Evolutionary conservation across 2,797 vertebrate species (phyloP).

Genomic region (Thalassophryne amazonica): DNA sequence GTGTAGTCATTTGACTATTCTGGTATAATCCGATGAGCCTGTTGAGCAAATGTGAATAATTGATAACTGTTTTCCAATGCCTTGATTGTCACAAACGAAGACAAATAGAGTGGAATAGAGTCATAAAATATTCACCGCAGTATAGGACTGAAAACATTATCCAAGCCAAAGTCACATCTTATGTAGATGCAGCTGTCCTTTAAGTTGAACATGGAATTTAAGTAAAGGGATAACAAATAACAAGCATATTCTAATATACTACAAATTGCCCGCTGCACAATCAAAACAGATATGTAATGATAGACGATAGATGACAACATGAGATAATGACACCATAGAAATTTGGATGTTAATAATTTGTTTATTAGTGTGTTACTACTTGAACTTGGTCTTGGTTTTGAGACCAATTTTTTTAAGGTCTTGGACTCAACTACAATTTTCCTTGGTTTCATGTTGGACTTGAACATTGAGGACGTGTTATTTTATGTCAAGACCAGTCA

Average conservation of each 20-base stretch:
- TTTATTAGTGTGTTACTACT: too few species aligned
- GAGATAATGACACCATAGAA: too few species aligned
- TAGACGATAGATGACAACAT: too few species aligned
- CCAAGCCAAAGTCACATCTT: slow-evolving; percentile 87
- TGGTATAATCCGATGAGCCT: slow-evolving; percentile 77
- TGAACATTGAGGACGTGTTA: too few species aligned
- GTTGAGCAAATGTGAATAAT: slow-evolving; percentile 93
- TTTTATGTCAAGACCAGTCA: too few species aligned
- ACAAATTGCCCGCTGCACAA: too few species aligned
- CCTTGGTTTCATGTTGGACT: too few species aligned
- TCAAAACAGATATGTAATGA: too few species aligned
- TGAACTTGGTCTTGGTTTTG: too few species aligned
- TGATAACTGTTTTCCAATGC: slow-evolving; percentile 90
- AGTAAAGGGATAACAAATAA: slow-evolving; percentile 17
- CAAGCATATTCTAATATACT: not conserved
- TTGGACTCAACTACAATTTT: too few species aligned
- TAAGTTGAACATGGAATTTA: slow-evolving; percentile 29
- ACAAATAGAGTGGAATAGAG: slow-evolving; percentile 95
- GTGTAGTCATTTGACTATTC: slow-evolving; percentile 43
- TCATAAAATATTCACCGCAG: slow-evolving; percentile 95
- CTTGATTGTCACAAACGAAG: slow-evolving; percentile 93
- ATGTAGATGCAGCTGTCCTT: slow-evolving; percentile 72
- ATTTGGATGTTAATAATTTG: too few species aligned
- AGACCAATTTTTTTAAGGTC: too few species aligned
- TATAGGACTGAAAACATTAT: slow-evolving; percentile 88